Conservation (phyloP, 1,140 invertebrate genomes). For the Hylyphantes graminicola region DNA sequence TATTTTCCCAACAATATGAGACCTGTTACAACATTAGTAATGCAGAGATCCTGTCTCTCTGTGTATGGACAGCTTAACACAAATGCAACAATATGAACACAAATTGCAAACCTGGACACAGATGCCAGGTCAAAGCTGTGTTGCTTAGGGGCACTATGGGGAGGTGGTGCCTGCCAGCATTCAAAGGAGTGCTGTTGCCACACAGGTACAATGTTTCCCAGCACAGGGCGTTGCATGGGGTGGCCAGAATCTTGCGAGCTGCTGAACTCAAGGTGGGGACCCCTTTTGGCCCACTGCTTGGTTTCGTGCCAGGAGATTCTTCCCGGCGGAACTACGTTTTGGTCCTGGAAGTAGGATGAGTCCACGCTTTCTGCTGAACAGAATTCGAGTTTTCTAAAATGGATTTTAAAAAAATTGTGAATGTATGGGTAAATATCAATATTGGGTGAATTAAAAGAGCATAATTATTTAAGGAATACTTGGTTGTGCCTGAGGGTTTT, state of each 20-base stretch:
- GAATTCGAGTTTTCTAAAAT: constrained; percentile 50
- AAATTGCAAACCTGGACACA: not conserved
- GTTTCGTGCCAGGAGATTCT: constrained; percentile 45
- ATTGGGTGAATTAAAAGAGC: too few species aligned
- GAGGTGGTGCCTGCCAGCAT: constrained; percentile 36
- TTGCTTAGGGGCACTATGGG: constrained; percentile 38
- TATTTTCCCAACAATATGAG: too few species aligned
- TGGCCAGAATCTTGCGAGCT: not conserved
- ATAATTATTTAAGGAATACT: too few species aligned
- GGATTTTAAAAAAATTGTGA: not conserved
- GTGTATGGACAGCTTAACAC: too few species aligned
- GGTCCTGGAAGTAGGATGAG: constrained; percentile 53
- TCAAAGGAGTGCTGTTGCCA: constrained; percentile 58
- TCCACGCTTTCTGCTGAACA: constrained; percentile 59
- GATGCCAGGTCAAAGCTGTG: constrained; percentile 40
- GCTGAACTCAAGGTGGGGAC: constrained; percentile 25
- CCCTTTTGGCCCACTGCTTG: constrained; percentile 40
- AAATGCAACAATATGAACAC: too few species aligned
- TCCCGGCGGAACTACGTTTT: constrained; percentile 28
- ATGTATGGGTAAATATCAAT: too few species aligned
- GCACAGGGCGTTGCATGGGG: constrained; percentile 40
- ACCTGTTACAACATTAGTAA: too few species aligned
- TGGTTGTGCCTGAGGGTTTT: too few species aligned
- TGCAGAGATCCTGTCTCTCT: too few species aligned
- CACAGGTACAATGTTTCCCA: constrained; percentile 35